Percentiles rank a stretch among this genome's conserved stretches.
These are phyloP conservation scores for Lithobates sylvaticus DNA, from an alignment of 2,797 vertebrate species.

Conservation along the genomic window DNA sequence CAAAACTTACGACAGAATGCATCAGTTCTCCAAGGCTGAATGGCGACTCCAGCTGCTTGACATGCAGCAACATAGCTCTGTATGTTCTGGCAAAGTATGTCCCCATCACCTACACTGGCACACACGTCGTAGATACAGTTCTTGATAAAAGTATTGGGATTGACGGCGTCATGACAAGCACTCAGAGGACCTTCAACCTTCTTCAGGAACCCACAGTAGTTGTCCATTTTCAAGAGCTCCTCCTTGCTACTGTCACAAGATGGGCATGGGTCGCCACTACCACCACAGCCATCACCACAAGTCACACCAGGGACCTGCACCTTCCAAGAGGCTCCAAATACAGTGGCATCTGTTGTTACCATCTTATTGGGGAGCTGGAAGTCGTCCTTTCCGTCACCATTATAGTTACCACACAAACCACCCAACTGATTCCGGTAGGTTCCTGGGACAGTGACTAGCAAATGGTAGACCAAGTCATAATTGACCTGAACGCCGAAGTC, in stretches of 20 bases:
- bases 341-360: constrained; percentile 17
- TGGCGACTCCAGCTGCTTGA: constrained; percentile 67
- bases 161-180: constrained; percentile 69
- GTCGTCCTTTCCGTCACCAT: constrained; percentile 66
- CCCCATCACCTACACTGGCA: constrained; percentile 67
- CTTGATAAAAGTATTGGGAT: constrained; percentile 72
- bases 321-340: constrained; percentile 73
- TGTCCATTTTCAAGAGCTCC: constrained; percentile 56
- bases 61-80: constrained; percentile 74
- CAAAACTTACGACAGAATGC: constrained; percentile 76
- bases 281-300: constrained; percentile 63
- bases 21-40: constrained; percentile 75
- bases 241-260: constrained; percentile 7
- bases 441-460: constrained; percentile 68
- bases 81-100: constrained; percentile 74
- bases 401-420: constrained; percentile 75
- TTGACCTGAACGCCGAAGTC: constrained; percentile 70
- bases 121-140: constrained; percentile 77
- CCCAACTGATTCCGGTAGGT: constrained; percentile 68
- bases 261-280: constrained; percentile 7
- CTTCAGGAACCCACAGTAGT: constrained; percentile 71
- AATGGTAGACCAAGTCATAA: constrained; percentile 68
- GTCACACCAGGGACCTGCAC: constrained; percentile 40
- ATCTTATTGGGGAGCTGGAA: constrained; percentile 73
- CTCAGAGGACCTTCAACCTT: constrained; percentile 67